Conservation (phyloP, 2,888 invertebrate species). For the Heterodera filipjevi region DNA sequence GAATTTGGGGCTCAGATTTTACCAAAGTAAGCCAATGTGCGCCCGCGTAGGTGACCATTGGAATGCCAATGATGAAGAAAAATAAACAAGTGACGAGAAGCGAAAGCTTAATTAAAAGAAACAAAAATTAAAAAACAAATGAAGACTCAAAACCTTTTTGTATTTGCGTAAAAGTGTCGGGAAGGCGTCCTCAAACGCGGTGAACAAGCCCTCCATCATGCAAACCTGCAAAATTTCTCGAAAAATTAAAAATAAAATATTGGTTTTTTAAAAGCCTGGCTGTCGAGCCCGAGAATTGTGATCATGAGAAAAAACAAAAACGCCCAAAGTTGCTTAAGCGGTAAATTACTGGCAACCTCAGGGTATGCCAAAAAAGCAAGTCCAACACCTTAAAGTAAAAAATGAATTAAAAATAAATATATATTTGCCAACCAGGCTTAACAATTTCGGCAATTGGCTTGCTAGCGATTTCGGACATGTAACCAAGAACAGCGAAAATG, state of each 20-base stretch:
- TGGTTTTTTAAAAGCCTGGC: slow-evolving; percentile 47
- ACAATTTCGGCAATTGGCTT: slow-evolving; percentile 64
- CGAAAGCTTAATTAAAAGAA: slow-evolving; percentile 38
- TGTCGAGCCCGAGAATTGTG: slow-evolving; percentile 63
- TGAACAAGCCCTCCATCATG: slow-evolving; percentile 65
- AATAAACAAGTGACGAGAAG: slow-evolving; percentile 56
- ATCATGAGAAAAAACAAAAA: slow-evolving; percentile 66
- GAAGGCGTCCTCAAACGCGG: slow-evolving; percentile 64
- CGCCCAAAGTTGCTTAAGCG: slow-evolving; percentile 65
- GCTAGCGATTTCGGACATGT: slow-evolving; percentile 60
- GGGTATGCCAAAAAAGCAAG: slow-evolving; percentile 67
- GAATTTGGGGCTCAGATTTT: too few species aligned
- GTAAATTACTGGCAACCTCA: slow-evolving; percentile 65
- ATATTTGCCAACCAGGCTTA: slow-evolving; percentile 53
- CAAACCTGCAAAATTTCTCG: slow-evolving; percentile 55
- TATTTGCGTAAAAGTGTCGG: slow-evolving; percentile 59
- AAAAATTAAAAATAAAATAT: too few species aligned
- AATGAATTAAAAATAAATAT: not conserved
- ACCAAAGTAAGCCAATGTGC: slow-evolving; percentile 83
- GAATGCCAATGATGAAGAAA: slow-evolving; percentile 63
- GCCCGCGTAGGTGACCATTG: slow-evolving; percentile 75
- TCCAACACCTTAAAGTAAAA: slow-evolving; percentile 52
- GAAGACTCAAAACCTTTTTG: slow-evolving; percentile 54
- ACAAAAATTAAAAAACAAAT: not conserved
- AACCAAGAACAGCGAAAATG: slow-evolving; percentile 70